Evolutionary conservation across 2,888 invertebrate species (phyloP).

Genomic region (Ectemnius cavifrons): DNA sequence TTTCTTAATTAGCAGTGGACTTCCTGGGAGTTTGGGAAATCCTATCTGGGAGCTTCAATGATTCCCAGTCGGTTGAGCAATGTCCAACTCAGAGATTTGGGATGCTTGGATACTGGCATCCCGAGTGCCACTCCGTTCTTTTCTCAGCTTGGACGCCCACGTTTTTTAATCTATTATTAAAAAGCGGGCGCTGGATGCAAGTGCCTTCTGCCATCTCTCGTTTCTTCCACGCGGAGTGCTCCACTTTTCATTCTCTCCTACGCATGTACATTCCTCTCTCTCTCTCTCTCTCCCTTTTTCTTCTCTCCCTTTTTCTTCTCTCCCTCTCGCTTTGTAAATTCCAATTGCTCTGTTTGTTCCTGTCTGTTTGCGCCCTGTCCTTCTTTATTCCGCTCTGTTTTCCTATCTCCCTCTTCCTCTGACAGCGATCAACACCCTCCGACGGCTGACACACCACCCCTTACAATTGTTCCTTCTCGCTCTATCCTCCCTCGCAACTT

Average conservation of each 20-base stretch:
- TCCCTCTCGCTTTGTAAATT: too few species aligned
- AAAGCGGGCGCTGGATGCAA: constrained; percentile 36
- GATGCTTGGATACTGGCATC: background rate
- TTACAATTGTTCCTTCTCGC: too few species aligned
- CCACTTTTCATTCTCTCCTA: background rate
- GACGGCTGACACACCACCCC: too few species aligned
- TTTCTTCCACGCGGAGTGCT: background rate
- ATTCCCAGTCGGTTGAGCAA: background rate
- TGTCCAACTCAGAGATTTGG: too few species aligned
- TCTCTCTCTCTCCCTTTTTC: background rate
- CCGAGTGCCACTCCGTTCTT: constrained; percentile 49
- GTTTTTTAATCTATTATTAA: constrained; percentile 64
- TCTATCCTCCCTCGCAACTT: too few species aligned
- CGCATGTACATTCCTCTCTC: background rate
- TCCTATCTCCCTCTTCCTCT: background rate
- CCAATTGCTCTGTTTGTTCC: background rate
- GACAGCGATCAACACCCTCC: background rate
- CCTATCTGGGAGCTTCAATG: background rate
- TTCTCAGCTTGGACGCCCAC: constrained; percentile 57
- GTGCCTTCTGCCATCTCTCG: constrained; percentile 14
- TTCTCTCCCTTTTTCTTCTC: too few species aligned
- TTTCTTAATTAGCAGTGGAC: too few species aligned
- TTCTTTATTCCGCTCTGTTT: background rate
- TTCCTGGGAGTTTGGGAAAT: too few species aligned
- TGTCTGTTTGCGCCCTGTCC: background rate